These are phyloP conservation scores for Actenoides lindsayi DNA, from an alignment of 2,113 vertebrate genomes.

Conservation along the genomic window DNA sequence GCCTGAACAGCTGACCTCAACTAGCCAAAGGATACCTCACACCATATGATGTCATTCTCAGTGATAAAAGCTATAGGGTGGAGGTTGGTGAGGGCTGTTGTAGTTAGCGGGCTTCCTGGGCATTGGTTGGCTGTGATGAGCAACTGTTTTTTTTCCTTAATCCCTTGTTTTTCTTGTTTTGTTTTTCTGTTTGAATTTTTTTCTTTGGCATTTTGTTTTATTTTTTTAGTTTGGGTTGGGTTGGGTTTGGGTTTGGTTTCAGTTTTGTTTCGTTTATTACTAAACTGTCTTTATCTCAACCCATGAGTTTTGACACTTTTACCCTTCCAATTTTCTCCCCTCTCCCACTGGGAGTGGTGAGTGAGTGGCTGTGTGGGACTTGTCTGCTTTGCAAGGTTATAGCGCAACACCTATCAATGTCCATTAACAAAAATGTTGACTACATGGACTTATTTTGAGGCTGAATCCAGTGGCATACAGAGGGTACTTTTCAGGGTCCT, in stretches of 20 bases:
- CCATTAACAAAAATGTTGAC: background rate
- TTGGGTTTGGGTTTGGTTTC: no score
- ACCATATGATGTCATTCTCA: background rate
- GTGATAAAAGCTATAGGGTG: background rate
- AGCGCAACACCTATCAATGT: background rate
- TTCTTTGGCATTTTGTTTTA: no score
- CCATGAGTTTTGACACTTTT: background rate
- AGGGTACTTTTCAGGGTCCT: background rate
- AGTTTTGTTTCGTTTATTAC: background rate
- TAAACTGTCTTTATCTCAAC: background rate
- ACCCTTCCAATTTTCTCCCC: accelerated
- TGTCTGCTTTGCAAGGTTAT: background rate
- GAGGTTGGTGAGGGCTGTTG: background rate
- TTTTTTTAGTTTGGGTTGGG: background rate
- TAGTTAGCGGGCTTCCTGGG: background rate
- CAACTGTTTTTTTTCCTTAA: accelerated
- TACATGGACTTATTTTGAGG: background rate
- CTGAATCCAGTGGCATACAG: background rate
- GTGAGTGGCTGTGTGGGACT: accelerated
- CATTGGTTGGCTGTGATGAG: background rate
- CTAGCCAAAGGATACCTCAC: background rate
- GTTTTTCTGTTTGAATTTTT: accelerated
- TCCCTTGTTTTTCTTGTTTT: background rate
- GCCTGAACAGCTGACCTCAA: background rate
- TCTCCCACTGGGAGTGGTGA: background rate